Evolutionary conservation across 2,888 invertebrate genomes (phyloP).

Genomic region (Fragum whitleyi): DNA sequence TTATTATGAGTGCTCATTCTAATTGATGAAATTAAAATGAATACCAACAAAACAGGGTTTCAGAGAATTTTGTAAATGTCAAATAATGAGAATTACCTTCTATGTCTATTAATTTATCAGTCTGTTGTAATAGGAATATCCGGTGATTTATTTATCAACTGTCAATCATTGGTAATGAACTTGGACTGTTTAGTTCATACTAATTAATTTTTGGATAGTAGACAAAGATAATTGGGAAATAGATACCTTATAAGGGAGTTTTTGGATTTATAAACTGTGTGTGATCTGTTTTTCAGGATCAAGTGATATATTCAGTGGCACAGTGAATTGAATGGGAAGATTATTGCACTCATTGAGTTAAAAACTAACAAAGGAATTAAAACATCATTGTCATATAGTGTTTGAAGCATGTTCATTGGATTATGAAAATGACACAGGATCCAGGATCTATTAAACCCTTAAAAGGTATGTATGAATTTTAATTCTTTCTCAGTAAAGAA

Average conservation of each 20-base stretch:
- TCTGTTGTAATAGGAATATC: no score
- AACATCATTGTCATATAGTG: background rate
- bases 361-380: background rate
- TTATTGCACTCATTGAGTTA: background rate
- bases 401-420: constrained; percentile 11
- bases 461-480: constrained; percentile 4
- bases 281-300: background rate
- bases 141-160: background rate
- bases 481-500: background rate
- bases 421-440: background rate
- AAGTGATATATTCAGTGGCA: background rate
- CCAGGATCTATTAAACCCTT: background rate
- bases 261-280: background rate
- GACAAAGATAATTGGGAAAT: background rate
- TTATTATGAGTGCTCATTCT: no score
- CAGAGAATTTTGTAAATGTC: no score
- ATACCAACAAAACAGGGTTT: no score
- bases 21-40: no score
- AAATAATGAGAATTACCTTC: no score
- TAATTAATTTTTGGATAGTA: constrained; percentile 9
- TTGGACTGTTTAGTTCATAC: background rate
- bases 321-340: background rate
- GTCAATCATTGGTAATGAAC: constrained; percentile 21
- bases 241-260: background rate
- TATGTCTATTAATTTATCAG: no score